Base-by-base conservation (phyloP, 2,888 invertebrate species). In the Lepidocyrtinus sp. region DNA sequence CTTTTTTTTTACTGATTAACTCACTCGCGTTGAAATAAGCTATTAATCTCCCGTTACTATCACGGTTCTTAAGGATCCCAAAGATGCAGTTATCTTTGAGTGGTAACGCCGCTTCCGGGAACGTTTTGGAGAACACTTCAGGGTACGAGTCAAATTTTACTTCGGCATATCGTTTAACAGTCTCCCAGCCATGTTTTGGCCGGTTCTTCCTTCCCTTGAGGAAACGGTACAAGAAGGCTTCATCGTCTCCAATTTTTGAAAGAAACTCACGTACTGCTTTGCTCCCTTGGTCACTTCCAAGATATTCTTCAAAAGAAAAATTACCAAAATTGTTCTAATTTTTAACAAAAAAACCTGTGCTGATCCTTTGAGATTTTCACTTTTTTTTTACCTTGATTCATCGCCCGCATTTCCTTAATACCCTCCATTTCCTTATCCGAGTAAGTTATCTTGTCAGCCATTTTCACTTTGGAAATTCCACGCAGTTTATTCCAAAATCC, bases 121-220 rank as follows among this genome's bases (percentile, higher is more conserved):
- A 0, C 1, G 17, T 5, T n/a, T 3, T 19, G 19, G 26, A 17
- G 19, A 22, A 64, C 5, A 26, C 15, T 15, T 64, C 64, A 15
- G 64, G 64, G 17, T 64, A 64, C 2, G 2, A 17, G 5, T 27
- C 27, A 27, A 27, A 64, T 3, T 19, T n/a, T 1, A 27, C n/a
- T 27, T 64, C 64, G 19, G 27, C 64, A 5, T 64, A 17, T 1
- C 64, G 26, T n/a, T 64, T 64, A 0, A 64, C 64, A 26, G 27
- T 64, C 36, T 64, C 64, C 64, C 64, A 64, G 5, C 27, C 64
- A 64, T 64, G 64, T 26, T 27, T 64, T n/a, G 26, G 15, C 17
- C 64, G 9, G 19, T 27, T 1, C 17, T 64, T 64, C 64, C 64
- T 64, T 64, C 64, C 64, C 12, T 17, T 64, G 27, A 64, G 15